A percentile compares a stretch with the other conserved stretches of the same genome.
Evolutionary conservation across 2,888 invertebrate species (phyloP).

Genomic region (Spicauda simplicius): DNA sequence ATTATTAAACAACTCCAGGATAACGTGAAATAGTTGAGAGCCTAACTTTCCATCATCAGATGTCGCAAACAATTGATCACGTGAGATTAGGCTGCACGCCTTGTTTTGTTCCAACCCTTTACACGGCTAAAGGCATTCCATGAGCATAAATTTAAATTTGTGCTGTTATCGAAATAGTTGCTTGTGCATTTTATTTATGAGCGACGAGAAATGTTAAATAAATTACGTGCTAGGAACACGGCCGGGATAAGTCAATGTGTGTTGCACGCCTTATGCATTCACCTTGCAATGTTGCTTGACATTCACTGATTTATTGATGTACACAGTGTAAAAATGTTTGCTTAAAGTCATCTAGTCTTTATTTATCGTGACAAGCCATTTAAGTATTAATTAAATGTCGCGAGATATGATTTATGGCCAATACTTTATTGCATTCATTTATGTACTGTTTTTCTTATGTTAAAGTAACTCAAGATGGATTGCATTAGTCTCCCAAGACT

Average conservation of each 20-base stretch:
- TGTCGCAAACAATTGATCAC: constrained; percentile 63
- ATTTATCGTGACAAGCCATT: constrained; percentile 24
- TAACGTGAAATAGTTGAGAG: background rate
- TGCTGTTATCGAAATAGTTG: constrained; percentile 76
- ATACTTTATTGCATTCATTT: background rate
- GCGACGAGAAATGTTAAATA: constrained; percentile 66
- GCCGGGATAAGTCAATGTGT: constrained; percentile 15
- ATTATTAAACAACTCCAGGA: too few species aligned
- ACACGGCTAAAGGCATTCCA: constrained; percentile 74
- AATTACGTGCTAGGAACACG: constrained; percentile 56
- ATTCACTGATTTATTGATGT: constrained; percentile 27
- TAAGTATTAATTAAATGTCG: constrained; percentile 28
- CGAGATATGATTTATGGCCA: background rate
- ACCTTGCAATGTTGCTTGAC: constrained; percentile 17
- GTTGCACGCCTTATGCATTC: constrained; percentile 16
- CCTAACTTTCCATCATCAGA: constrained; percentile 48
- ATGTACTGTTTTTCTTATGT: too few species aligned
- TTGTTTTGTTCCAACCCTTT: constrained; percentile 70
- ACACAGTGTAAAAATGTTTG: constrained; percentile 33
- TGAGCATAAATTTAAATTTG: constrained; percentile 79
- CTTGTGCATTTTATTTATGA: constrained; percentile 67
- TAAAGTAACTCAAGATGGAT: too few species aligned
- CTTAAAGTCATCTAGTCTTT: constrained; percentile 12
- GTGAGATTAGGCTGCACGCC: constrained; percentile 68
- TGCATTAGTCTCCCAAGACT: too few species aligned